phyloP scores from a whole-genome alignment of 2,797 vertebrate genomes.

The Streptopelia turtur region DNA sequence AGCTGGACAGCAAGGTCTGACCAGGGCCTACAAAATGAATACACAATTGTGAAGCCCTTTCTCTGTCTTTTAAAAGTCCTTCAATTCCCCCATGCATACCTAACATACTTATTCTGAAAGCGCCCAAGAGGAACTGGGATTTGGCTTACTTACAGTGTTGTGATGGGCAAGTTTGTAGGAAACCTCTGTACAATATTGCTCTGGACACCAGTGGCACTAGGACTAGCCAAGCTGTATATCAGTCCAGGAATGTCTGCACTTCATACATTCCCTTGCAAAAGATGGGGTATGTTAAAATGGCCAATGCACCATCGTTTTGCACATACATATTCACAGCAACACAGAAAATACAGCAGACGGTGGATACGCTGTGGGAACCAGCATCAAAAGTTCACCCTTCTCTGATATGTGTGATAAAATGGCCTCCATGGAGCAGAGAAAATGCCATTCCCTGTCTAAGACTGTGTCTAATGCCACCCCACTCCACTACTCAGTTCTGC shows the following conservation, averaged over 20 bases:
- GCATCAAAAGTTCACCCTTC: background rate
- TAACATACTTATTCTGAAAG: background rate
- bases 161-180: background rate
- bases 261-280: background rate
- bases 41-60: background rate
- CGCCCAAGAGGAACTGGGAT: background rate
- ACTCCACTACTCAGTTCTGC: background rate
- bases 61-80: background rate
- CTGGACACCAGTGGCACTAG: background rate
- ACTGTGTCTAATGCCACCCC: background rate
- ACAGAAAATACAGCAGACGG: background rate
- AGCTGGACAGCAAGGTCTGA: background rate
- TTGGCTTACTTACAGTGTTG: background rate
- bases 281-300: background rate
- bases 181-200: background rate
- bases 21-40: background rate
- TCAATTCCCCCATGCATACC: background rate
- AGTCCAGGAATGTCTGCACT: background rate
- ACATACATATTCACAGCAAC: background rate
- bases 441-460: background rate
- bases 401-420: background rate
- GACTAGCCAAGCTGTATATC: background rate
- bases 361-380: background rate
- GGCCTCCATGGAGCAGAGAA: background rate
- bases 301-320: background rate